These are phyloP conservation scores for Hybognathus amarus DNA, from an alignment of 2,797 vertebrate species.

Conservation along the genomic window DNA sequence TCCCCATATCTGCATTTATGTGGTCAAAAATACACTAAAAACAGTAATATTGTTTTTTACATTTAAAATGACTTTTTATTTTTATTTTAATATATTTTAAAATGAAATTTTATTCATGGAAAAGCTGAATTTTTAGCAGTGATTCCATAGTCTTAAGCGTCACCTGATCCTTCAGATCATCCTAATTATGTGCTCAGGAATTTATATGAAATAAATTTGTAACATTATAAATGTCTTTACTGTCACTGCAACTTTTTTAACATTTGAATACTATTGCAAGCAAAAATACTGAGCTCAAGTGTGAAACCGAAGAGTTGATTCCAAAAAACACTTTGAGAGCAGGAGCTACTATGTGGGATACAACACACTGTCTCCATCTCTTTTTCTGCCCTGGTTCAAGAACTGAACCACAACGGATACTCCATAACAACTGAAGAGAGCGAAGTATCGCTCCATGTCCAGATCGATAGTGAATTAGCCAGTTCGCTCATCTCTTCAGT, in stretches of 20 bases:
- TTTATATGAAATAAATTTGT: not conserved
- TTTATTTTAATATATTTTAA: too few relatives aligned
- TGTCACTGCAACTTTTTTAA: not conserved
- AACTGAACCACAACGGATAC: slow-evolving; percentile 75
- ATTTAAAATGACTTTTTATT: too few relatives aligned
- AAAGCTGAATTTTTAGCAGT: not conserved
- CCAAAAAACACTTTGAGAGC: not conserved
- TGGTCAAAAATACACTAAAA: too few relatives aligned
- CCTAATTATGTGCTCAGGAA: too few relatives aligned
- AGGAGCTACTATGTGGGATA: not conserved
- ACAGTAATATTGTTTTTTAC: too few relatives aligned
- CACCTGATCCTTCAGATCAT: not conserved
- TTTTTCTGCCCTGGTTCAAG: slow-evolving; percentile 67
- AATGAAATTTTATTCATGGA: too few relatives aligned
- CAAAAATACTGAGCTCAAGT: not conserved
- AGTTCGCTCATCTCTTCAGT: slow-evolving; percentile 73
- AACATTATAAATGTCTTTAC: not conserved
- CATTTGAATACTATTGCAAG: not conserved
- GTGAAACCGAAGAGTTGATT: not conserved
- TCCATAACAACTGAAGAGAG: slow-evolving; percentile 78
- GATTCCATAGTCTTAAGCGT: not conserved
- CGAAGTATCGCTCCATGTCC: slow-evolving; percentile 74
- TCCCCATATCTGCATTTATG: too few relatives aligned
- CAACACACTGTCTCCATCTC: slow-evolving; percentile 68
- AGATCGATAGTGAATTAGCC: slow-evolving; percentile 86